These are phyloP conservation scores for Melanostigma gelatinosum DNA, from an alignment of 2,113 vertebrate genomes.

Conservation along the genomic window DNA sequence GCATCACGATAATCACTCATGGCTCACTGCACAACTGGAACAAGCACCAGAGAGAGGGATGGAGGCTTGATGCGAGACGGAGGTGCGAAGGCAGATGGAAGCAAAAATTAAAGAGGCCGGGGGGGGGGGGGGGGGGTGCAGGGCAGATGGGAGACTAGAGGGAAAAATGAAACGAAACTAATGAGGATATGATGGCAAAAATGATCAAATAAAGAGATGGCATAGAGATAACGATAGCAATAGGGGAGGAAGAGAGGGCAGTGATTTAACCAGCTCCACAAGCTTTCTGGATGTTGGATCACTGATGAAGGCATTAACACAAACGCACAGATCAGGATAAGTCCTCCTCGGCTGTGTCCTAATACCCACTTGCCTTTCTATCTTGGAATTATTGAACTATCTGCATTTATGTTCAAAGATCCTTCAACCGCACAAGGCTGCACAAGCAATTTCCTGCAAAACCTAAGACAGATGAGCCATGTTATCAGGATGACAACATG, in stretches of 20 bases:
- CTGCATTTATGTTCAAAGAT: background rate
- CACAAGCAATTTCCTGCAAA: background rate
- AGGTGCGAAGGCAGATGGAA: constrained; percentile 38
- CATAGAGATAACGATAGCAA: background rate
- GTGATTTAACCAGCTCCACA: constrained; percentile 12
- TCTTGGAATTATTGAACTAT: background rate
- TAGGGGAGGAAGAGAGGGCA: background rate
- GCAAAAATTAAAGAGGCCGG: constrained; percentile 38
- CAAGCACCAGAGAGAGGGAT: constrained; percentile 46
- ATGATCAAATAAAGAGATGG: background rate
- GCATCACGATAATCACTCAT: constrained; percentile 74
- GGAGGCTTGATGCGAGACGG: constrained; percentile 30
- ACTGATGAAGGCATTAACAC: background rate
- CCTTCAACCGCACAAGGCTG: background rate
- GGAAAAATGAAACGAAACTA: constrained; percentile 23
- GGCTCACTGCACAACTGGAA: constrained; percentile 74
- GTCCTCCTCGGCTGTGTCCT: background rate
- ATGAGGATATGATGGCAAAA: constrained; percentile 9
- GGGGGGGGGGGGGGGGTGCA: background rate
- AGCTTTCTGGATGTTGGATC: background rate
- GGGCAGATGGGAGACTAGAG: constrained; percentile 4
- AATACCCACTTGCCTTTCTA: background rate
- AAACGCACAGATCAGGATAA: background rate
- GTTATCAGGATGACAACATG: too few relatives aligned
- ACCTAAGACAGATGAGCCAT: background rate